Evolutionary conservation across 64 coral and sea anemone species (phyloP), one percentile per base, ranked within the genome.

Genomic region (Stichodactyla helianthus): DNA sequence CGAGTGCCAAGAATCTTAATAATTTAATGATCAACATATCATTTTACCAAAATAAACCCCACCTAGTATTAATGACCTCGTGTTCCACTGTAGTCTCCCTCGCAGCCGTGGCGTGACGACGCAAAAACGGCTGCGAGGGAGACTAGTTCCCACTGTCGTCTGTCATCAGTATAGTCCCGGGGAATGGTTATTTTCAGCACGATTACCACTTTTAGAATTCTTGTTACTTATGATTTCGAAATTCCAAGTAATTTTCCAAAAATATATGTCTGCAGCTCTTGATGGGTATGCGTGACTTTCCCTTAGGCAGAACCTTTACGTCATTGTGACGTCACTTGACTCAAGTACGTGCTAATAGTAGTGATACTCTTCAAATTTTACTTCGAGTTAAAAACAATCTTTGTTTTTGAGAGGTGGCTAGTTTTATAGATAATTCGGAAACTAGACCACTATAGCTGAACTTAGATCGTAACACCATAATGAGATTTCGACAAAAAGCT

Each of bases 231-330:
- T 60, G 5, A n/a, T 65, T 65, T 16, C 19, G 5, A 63, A 63
- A 7, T 6, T 65, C 22, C 9, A n/a, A n/a, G 62, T 22, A 65
- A n/a, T 65, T 6, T 18, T 9, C 6, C 22, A 5, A 65, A 65
- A 22, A 20, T 65, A 9, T 65, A n/a, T 7, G 20, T 20, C 9
- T 26, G 77, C 77, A 10, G 31, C 0, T n/a, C 17, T 28, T 79
- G 77, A 79, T 31, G 31, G 28, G 26, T 79, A 79, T 79, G 77
- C 77, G 77, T 79, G 77, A 79, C 77, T 79, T 77, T 18, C n/a
- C 71, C 15, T 26, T 18, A 6, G 77, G 50, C 26, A 28, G 31
- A 79, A 52, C 17, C 9, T 15, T 79, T 5, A 79, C 77, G 77
- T 79, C 28, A 77, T 4, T 79, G 15, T 17, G 77, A 65, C 20